Evolutionary conservation across 2,797 vertebrate genomes (phyloP), one percentile per base, ranked within the genome.

Genomic region (Vireo griseus): DNA sequence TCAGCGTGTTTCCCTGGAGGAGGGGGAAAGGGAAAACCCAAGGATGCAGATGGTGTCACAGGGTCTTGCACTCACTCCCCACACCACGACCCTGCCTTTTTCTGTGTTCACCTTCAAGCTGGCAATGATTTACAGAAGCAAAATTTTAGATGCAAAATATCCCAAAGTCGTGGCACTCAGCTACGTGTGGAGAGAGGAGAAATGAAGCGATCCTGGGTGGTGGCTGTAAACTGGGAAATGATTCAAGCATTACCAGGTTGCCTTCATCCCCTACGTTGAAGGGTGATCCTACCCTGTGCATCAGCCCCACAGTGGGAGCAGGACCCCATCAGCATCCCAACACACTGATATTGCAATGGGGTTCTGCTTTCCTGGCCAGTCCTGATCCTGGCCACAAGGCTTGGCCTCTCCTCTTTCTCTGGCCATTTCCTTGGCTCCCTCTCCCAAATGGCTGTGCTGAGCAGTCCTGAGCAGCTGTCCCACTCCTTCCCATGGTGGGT

Each of bases 401-500:
- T 58, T 58, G 66, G 66, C 33, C 58, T 75, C 22, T 73, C 48
- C n/a, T 69, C 17, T n/a, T 47, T 54, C 52, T 26, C 63, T 35
- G 50, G 14, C 40, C 2, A 0, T 35, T 31, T 65, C 33, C 67
- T 68, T 51, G 62, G 35, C 83, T 78, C 29, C 14, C 9, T n/a
- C 16, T 78, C 62, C 44, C 75, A 52, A 24, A 37, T 2, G 13
- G 10, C 65, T 48, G 69, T 6, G 29, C 51, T 33, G 31, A 29
- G 47, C 1, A 1, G 28, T 9, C 51, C 74, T 58, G 75, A 57
- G 78, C 59, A 61, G 57, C 71, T 85, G 50, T 18, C 22, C 67
- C 7, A 0, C 11, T 10, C 20, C 40, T 22, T 55, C 29, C 35
- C 8, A 0, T 0, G 0, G 48, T 1, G 5, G 40, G 10, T 63